Evolutionary conservation across 2,888 invertebrate species (phyloP), one percentile per base, ranked within the genome.

Genomic region (Microctonus aethiopoides): DNA sequence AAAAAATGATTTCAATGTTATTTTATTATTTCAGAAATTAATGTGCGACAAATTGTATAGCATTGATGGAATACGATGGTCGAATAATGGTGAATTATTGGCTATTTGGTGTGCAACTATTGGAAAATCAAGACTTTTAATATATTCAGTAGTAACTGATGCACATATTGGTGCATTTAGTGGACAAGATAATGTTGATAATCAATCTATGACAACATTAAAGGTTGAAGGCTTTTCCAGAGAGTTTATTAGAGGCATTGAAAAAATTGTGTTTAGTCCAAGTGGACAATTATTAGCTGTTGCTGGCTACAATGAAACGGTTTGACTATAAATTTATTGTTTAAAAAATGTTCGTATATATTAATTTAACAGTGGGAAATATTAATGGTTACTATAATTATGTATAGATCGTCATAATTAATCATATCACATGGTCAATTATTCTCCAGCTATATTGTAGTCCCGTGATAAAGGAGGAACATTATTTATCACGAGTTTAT

Each of bases 21-120:
- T 51, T 70, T 39, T n/a, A 61, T 67, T 60, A 63, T 82, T 78
- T 22, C 70, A 86, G 86, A 86, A 83, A 81, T 73, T 86, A 16
- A 76, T 86, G 67, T 86, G 86, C 20, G 81, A 83, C 51, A 79
- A 79, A 68, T 78, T 86, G 56, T 76, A 64, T 16, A 76, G 77
- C 36, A 82, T 86, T 24, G 82, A 84, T 65, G 85, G 85, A 24
- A 68, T 85, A 34, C 77, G 76, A 51, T 86, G 86, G 86, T 86
- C 86, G 1, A 84, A 84, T 2, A 84, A 84, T 64, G 78, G 81
- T 32, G 84, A 86, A 78, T 72, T 83, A 61, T 68, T 86, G 13
- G 81, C 82, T 20, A 84, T 85, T 70, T 86, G 86, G 86, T 81
- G 82, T 73, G 81, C 84, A 0, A 78, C 80, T 10, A 78, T 80